phyloP scores from a whole-genome alignment of 2,113 vertebrate species.

The Andinoacara biseriatus region DNA sequence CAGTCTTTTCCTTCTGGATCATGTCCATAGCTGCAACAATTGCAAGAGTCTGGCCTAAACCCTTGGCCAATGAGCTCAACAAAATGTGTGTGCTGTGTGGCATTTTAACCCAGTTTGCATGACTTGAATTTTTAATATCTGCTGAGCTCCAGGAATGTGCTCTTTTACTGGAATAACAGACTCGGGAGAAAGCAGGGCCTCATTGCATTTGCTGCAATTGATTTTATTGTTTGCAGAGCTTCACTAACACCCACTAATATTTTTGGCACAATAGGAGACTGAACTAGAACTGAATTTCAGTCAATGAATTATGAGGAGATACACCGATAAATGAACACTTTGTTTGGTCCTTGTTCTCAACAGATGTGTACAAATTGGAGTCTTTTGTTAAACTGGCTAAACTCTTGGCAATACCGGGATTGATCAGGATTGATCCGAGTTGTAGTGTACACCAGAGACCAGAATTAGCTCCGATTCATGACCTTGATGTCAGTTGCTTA shows the following conservation, averaged over 20 bases:
- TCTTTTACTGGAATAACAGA: conserved; percentile 20
- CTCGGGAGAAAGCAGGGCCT: background rate
- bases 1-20: conserved; percentile 10
- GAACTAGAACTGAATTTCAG: conserved; percentile 1
- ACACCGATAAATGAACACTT: background rate
- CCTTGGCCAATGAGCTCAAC: conserved; percentile 41
- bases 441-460: background rate
- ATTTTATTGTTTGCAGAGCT: conserved; percentile 26
- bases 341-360: conserved; percentile 9
- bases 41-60: conserved; percentile 32
- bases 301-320: background rate
- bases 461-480: background rate
- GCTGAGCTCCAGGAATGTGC: conserved; percentile 60
- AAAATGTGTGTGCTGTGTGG: conserved; percentile 61
- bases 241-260: background rate
- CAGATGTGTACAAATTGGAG: background rate
- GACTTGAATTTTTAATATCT: conserved; percentile 73
- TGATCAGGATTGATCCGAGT: conserved; percentile 12
- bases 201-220: conserved; percentile 8
- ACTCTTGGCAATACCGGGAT: background rate
- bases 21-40: conserved; percentile 29
- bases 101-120: conserved; percentile 74
- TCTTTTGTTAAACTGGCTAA: background rate
- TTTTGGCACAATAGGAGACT: background rate
- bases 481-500: background rate